Conservation (phyloP, 2,888 invertebrate genomes). For the Siphlonurus alternatus region DNA sequence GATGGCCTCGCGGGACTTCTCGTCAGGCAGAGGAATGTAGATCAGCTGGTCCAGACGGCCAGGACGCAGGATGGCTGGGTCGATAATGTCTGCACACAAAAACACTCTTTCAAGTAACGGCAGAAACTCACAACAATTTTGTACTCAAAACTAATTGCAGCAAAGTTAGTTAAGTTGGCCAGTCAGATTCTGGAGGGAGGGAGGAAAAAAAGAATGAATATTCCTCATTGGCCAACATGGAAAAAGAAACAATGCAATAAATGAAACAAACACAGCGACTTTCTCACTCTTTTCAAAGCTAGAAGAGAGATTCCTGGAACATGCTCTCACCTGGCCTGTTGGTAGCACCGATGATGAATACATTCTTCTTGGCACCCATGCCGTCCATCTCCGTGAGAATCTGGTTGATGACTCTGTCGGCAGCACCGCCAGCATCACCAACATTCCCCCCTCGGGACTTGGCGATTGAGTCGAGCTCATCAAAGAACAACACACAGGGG, state of each 20-base stretch:
- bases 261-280: no score
- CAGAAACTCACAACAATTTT: no score
- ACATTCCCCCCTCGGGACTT: slow-evolving; percentile 95
- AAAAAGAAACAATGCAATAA: not conserved
- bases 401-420: slow-evolving; percentile 98
- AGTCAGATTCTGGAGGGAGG: not conserved
- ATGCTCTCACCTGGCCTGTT: slow-evolving; percentile 62
- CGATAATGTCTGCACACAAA: slow-evolving; percentile 86
- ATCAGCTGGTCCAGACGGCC: slow-evolving; percentile 98
- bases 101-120: no score
- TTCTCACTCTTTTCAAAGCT: no score
- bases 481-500: slow-evolving; percentile 98
- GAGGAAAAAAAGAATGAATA: no score
- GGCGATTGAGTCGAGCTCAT: slow-evolving; percentile 98
- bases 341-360: slow-evolving; percentile 96
- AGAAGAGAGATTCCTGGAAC: no score
- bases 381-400: slow-evolving; percentile 99
- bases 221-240: no score
- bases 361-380: slow-evolving; percentile 99
- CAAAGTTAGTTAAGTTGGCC: no score
- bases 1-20: slow-evolving; percentile 91
- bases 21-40: slow-evolving; percentile 99
- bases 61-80: slow-evolving; percentile 95
- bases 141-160: no score
- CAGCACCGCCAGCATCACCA: slow-evolving; percentile 96